Base-by-base conservation (phyloP, 2,113 vertebrate genomes). In the Spea bombifrons region DNA sequence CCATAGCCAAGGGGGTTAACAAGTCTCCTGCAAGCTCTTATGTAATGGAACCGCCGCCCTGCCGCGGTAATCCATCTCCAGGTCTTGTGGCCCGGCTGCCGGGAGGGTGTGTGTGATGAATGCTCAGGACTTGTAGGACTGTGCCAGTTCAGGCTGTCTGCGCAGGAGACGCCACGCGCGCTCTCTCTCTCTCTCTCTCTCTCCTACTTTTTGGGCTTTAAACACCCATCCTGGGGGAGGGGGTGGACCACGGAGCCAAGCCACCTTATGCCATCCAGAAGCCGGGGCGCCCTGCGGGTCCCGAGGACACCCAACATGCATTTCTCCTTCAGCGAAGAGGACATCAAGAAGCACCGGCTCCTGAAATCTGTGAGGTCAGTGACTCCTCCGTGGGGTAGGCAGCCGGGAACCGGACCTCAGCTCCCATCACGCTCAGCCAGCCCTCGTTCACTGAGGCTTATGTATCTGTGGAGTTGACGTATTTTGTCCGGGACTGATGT, bases 291-390 rank as follows among this genome's bases (percentile, higher is more conserved):
- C 52, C 48, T 74, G 61, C 65, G 66, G 81, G 80, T 70, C 55
- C 73, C 75, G 46, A 64, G 13, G 52, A 68, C 43, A 15, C 61
- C 46, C 57, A 75, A 52, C 52, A 83, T 83, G 84, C 86, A 86
- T 73, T 89, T 90, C 84, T 86, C 88, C 83, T 88, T 88, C 87
- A 86, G 85, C 82, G 86, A 89, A 15, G 90, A 88, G 80, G 89
- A 90, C 79, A 86, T 84, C 63, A 83, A 81, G 52, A 83, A 78
- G 73, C 89, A 83, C 72, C 81, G 75, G 57, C 83, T 82, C 44
- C 59, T 80, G 57, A 89, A 86, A 84, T 81, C 84, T 30, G 79
- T 90, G 76, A 91, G 90, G 90, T 91, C 75, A 81, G 90, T 89
- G 81, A 0, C 12, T 64, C 12, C 15, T 8, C n/a, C 43, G 50